These are phyloP conservation scores for Engystomops pustulosus DNA, from an alignment of 2,113 vertebrate genomes.

Conservation along the genomic window DNA sequence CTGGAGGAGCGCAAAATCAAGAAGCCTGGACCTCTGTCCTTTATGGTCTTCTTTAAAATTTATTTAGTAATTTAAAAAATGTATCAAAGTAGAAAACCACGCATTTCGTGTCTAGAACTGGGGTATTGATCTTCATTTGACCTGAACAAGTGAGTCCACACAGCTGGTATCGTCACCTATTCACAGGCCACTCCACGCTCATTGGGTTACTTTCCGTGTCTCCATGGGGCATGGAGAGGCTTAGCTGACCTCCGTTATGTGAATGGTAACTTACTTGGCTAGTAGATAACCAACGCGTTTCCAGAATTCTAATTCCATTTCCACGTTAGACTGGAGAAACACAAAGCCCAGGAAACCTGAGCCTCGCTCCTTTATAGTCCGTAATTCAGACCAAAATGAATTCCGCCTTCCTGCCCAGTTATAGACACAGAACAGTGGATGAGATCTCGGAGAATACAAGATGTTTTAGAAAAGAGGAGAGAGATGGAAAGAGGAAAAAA, in stretches of 20 bases:
- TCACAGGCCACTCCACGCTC: conserved; percentile 14
- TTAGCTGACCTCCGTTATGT: conserved; percentile 25
- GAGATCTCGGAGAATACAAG: neutral
- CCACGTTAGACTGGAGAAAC: conserved; percentile 13
- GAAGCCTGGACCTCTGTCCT: no score
- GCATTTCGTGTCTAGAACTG: conserved; percentile 3
- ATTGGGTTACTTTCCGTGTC: neutral
- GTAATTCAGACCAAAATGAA: neutral
- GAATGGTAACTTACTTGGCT: conserved; percentile 1
- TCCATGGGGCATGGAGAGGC: neutral
- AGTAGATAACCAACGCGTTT: neutral
- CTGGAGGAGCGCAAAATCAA: no score
- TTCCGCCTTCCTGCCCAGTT: neutral
- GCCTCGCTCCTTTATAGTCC: neutral
- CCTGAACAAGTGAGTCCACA: conserved; percentile 38
- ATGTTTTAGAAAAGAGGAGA: neutral
- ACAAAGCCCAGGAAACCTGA: conserved; percentile 31
- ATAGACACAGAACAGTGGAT: neutral
- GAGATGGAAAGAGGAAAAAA: neutral
- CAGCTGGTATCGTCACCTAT: conserved; percentile 22
- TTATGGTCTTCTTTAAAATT: no score
- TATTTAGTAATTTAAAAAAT: neutral
- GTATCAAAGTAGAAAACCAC: neutral
- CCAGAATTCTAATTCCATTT: conserved; percentile 1
- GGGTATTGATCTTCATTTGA: conserved; percentile 49